phyloP scores from a whole-genome alignment of 2,888 invertebrate species.

The Notocelia uddmanniana region DNA sequence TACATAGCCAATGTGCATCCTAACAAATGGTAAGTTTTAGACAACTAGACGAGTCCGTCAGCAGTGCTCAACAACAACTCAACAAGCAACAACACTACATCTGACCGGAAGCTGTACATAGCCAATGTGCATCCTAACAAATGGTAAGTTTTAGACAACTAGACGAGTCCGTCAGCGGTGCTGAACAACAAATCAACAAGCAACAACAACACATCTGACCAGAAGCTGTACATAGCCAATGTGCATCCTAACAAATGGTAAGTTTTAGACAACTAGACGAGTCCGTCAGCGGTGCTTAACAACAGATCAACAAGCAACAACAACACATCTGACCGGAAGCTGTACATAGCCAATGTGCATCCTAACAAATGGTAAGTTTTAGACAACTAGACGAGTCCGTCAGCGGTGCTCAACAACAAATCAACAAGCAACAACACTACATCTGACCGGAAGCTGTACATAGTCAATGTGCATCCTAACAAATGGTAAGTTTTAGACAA shows the following conservation, averaged over 20 bases:
- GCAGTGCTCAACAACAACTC: constrained; percentile 90
- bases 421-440: constrained; percentile 81
- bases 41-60: constrained; percentile 90
- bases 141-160: too few relatives aligned
- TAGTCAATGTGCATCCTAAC: constrained; percentile 92
- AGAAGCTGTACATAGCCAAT: too few relatives aligned
- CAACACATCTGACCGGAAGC: constrained; percentile 87
- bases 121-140: too few relatives aligned
- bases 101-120: too few relatives aligned
- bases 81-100: too few relatives aligned
- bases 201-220: too few relatives aligned
- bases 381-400: background rate
- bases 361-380: constrained; percentile 90
- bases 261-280: too few relatives aligned
- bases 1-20: too few relatives aligned
- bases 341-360: constrained; percentile 92
- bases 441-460: constrained; percentile 89
- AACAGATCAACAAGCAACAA: constrained; percentile 80
- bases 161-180: constrained; percentile 91
- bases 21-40: too few relatives aligned
- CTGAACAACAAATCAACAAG: too few relatives aligned
- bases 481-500: constrained; percentile 87
- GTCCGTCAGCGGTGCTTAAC: constrained; percentile 90
- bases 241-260: too few relatives aligned
- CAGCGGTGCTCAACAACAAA: constrained; percentile 56